Evolutionary conservation across 2,888 invertebrate genomes (phyloP), one percentile per base, ranked within the genome.

Genomic region (Achlya flavicornis): DNA sequence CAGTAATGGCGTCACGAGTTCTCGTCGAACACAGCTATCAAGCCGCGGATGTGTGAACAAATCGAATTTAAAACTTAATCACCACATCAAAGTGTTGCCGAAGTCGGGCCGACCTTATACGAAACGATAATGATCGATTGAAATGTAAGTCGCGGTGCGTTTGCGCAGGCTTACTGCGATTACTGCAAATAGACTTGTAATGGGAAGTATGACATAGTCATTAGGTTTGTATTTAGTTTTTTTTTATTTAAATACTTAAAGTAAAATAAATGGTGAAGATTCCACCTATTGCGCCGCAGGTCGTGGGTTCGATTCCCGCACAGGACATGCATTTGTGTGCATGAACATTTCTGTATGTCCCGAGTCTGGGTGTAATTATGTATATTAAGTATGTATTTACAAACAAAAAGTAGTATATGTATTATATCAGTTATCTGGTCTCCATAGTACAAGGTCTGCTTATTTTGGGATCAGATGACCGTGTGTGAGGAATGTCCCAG

Each of bases 51-150:
- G 53, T 53, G 53, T 19, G 53, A 53, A 53, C 53, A 53, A 53
- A 53, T 53, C 53, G 53, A 53, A 53, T 53, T 53, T 53, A 53
- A 53, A 53, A 53, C 53, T 19, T 53, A 53, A 53, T 53, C 53
- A 19, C 53, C 53, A 53, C 53, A 53, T 53, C 53, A 53, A 53
- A 53, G 53, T 53, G 3, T 19, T 19, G 53, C 53, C 53, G 53
- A 53, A 53, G 53, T 53, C 10, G 53, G 19, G 3, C 53, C 53
- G 53, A 53, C 53, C 53, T 53, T 53, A 53, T 53, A 53, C 53
- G 53, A 53, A 19, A 19, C 19, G 19, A 53, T 53, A 53, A 53
- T 53, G 53, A 53, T 53, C 53, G 53, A 53, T 53, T 53, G 53
- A 53, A 53, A 53, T 53, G 53, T 53, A 53, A 53, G 53, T 19